These are phyloP conservation scores for Hecatera dysodea DNA, from an alignment of 2,888 invertebrate genomes.

Conservation along the genomic window DNA sequence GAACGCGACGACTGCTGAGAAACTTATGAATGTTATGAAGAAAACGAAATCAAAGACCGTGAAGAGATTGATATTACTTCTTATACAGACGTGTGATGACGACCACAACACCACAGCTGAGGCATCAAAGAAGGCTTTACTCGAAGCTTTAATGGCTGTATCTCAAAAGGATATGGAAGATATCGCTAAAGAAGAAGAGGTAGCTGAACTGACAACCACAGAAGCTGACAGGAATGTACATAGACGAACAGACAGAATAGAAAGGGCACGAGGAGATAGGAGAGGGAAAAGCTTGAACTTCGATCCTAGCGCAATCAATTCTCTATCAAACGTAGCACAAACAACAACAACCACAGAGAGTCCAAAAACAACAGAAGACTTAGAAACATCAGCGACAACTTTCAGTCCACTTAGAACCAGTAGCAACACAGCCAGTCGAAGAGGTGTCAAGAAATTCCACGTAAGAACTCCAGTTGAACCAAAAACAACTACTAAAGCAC, in stretches of 20 bases:
- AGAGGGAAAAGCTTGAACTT: slow-evolving; percentile 81
- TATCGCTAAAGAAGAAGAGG: slow-evolving; percentile 83
- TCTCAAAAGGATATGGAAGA: slow-evolving; percentile 90
- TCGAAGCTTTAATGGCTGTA: slow-evolving; percentile 93
- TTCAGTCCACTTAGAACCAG: slow-evolving; percentile 75
- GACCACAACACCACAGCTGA: slow-evolving; percentile 93
- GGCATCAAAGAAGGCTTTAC: slow-evolving; percentile 92
- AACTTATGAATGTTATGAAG: slow-evolving; percentile 95
- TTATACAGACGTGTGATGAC: slow-evolving; percentile 95
- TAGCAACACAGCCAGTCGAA: slow-evolving; percentile 73
- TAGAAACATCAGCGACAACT: slow-evolving; percentile 78
- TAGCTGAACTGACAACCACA: slow-evolving; percentile 73
- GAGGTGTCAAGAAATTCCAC: slow-evolving; percentile 82
- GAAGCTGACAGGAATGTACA: slow-evolving; percentile 76
- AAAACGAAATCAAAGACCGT: slow-evolving; percentile 95
- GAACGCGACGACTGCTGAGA: slow-evolving; percentile 93
- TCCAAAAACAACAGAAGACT: slow-evolving; percentile 71
- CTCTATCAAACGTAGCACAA: slow-evolving; percentile 79
- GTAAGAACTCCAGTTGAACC: slow-evolving; percentile 75
- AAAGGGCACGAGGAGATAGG: slow-evolving; percentile 74
- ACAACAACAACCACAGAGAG: slow-evolving; percentile 66
- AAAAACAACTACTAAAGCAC: slow-evolving; percentile 70
- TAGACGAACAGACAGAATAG: slow-evolving; percentile 76
- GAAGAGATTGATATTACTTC: slow-evolving; percentile 93
- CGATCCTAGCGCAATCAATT: slow-evolving; percentile 83